Conservation (phyloP, 2,797 vertebrate species). For the Petrocephalus schoutedeni region DNA sequence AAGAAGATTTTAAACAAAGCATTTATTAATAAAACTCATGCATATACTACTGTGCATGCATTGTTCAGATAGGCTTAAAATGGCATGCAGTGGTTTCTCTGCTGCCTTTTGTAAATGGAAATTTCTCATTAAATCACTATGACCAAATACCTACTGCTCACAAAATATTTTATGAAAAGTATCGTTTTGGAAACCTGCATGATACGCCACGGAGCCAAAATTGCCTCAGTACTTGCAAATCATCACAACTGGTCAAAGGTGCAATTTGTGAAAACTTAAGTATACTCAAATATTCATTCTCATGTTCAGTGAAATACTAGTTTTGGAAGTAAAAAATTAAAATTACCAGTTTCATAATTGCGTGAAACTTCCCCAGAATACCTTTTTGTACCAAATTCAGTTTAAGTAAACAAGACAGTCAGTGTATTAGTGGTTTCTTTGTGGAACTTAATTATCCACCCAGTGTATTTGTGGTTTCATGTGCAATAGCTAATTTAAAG, state of each 20-base stretch:
- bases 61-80: not conserved
- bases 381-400: not conserved
- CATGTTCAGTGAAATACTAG: not conserved
- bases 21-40: not conserved
- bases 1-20: constrained; percentile 10
- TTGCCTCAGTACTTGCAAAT: not conserved
- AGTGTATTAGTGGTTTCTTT: not conserved
- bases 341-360: not conserved
- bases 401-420: not conserved
- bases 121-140: not conserved
- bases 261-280: not conserved
- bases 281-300: not conserved
- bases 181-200: not conserved
- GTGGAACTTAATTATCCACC: not conserved
- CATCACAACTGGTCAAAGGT: not conserved
- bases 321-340: not conserved
- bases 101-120: not conserved
- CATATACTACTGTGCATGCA: not conserved
- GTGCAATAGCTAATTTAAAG: not conserved
- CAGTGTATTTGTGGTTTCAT: not conserved
- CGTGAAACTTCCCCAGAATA: not conserved
- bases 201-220: not conserved
- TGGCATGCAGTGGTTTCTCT: not conserved
- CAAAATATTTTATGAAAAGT: not conserved
- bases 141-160: not conserved